Percentiles rank a stretch among this genome's conserved stretches.
Conservation (phyloP, 2,113 vertebrate genomes). For the Melozone crissalis region DNA sequence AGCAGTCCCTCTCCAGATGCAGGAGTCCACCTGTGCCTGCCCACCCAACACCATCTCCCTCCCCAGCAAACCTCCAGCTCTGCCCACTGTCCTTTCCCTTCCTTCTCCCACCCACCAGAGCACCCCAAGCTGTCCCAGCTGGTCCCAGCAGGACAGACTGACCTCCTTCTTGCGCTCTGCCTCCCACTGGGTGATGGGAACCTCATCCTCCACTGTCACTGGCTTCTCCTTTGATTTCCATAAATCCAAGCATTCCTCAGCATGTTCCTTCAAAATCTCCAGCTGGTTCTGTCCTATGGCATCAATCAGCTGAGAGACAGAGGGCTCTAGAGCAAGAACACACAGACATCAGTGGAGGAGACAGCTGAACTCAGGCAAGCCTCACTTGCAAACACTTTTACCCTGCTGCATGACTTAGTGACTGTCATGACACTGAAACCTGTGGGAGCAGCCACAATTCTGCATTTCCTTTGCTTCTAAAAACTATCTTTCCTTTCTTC, state of each 20-base stretch:
- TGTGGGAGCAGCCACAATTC: neutral
- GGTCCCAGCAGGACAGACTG: neutral
- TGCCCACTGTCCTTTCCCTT: neutral
- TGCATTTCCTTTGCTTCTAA: neutral
- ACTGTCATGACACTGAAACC: neutral
- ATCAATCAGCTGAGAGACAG: slow-evolving; percentile 47
- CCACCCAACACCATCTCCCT: neutral
- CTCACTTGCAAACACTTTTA: neutral
- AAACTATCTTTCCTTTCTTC: neutral
- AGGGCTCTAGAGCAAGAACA: slow-evolving; percentile 20
- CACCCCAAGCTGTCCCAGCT: neutral
- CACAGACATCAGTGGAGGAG: neutral
- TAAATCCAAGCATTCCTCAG: slow-evolving; percentile 48
- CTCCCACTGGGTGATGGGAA: slow-evolving; percentile 32
- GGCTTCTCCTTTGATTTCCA: neutral
- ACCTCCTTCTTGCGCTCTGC: slow-evolving; percentile 40
- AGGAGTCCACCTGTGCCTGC: neutral
- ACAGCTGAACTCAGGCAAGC: neutral
- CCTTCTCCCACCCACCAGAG: neutral
- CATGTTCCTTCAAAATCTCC: slow-evolving; percentile 32
- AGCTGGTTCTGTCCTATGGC: slow-evolving; percentile 52
- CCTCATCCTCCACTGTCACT: neutral
- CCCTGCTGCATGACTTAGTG: neutral
- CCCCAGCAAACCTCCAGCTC: neutral
- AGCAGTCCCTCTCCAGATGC: neutral